phyloP scores from a whole-genome alignment of 2,113 vertebrate genomes.

The Ailurus styani region DNA sequence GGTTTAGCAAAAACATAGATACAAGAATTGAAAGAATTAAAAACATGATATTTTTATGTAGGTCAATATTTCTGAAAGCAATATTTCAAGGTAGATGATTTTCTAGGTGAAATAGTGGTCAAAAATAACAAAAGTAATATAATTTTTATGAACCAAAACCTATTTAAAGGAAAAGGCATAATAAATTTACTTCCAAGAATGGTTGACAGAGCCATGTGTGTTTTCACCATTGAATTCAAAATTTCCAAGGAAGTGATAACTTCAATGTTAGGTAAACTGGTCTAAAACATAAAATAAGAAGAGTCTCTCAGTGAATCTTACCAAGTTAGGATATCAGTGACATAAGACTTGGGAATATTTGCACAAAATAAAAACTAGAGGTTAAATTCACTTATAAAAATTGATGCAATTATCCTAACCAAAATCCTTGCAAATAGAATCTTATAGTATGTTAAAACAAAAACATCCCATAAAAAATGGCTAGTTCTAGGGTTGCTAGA shows the following conservation, averaged over 20 bases:
- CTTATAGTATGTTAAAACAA: not conserved
- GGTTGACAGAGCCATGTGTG: not conserved
- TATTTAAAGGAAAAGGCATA: not conserved
- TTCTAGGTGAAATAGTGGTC: not conserved
- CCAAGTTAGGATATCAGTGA: not conserved
- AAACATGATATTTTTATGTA: not conserved
- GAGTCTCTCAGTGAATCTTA: not conserved
- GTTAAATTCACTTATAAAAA: not conserved
- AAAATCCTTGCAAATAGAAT: not conserved
- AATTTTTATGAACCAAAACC: not conserved
- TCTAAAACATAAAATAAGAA: slow-evolving; percentile 13
- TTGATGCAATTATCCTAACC: not conserved
- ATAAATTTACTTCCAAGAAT: not conserved
- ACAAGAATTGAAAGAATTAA: not conserved
- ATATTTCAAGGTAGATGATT: not conserved
- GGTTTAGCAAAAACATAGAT: not conserved
- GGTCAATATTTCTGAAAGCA: not conserved
- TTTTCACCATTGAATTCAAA: not conserved
- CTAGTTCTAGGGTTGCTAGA: not conserved
- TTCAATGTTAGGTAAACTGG: not conserved
- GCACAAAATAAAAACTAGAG: not conserved
- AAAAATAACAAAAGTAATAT: not conserved
- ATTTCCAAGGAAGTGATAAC: not conserved
- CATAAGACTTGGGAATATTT: not conserved
- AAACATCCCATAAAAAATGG: not conserved